Percentiles rank a stretch among this genome's conserved stretches.
phyloP scores from a whole-genome alignment of 2,888 invertebrate genomes.

The Sinelater perroti region DNA sequence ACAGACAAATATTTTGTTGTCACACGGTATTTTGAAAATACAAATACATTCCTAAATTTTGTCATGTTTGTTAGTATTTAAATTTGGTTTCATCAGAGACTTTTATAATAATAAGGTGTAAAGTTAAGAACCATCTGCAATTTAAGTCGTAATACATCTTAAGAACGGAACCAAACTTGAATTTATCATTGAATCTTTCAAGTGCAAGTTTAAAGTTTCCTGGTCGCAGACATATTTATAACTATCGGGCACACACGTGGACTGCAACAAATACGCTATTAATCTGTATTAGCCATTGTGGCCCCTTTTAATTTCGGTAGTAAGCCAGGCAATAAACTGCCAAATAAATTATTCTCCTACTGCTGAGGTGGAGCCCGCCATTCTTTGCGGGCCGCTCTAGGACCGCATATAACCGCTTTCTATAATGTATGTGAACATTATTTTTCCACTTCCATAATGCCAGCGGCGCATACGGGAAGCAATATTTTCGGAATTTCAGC shows the following conservation, averaged over 20 bases:
- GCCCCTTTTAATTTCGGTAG: slow-evolving; percentile 40
- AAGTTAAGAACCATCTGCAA: no score
- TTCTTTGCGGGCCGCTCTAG: slow-evolving; percentile 28
- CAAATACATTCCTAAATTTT: no score
- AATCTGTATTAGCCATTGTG: slow-evolving; percentile 27
- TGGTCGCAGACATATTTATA: neutral
- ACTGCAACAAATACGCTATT: slow-evolving; percentile 13
- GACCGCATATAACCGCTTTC: slow-evolving; percentile 28
- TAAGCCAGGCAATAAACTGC: slow-evolving; percentile 33
- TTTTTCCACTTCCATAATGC: slow-evolving; percentile 36
- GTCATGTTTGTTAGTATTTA: no score
- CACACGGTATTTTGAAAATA: no score
- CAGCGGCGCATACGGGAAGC: slow-evolving; percentile 33
- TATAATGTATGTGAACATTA: slow-evolving; percentile 38
- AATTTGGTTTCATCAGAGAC: no score
- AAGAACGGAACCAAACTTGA: no score
- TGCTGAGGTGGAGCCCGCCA: slow-evolving; percentile 30
- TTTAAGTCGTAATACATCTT: no score
- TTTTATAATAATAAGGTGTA: no score
- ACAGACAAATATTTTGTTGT: no score
- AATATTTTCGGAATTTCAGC: slow-evolving; percentile 32
- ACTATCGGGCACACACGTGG: neutral
- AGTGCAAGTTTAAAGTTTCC: slow-evolving; percentile 1
- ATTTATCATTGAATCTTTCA: no score
- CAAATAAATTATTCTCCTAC: slow-evolving; percentile 38